These are phyloP conservation scores for Danaus plexippus DNA, from an alignment of 1,140 invertebrate genomes.

Conservation along the genomic window DNA sequence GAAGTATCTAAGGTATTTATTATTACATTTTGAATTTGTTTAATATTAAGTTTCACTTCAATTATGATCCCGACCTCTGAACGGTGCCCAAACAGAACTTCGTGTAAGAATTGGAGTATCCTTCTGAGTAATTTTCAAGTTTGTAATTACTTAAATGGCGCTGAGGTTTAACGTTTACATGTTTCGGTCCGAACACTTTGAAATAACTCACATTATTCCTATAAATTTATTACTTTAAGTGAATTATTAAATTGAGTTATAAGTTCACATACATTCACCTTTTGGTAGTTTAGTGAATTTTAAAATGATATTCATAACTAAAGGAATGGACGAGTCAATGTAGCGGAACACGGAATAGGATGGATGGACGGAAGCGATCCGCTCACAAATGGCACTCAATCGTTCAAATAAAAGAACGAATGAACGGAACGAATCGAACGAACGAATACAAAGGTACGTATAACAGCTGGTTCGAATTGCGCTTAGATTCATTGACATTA, in stretches of 20 bases:
- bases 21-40: no score
- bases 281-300: background rate
- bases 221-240: background rate
- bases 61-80: no score
- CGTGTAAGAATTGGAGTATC: no score
- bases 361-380: conserved; percentile 12
- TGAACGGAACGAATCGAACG: conserved; percentile 10
- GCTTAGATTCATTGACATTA: no score
- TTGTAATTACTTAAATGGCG: no score
- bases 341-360: conserved; percentile 1
- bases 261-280: conserved; percentile 10
- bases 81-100: no score
- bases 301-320: no score
- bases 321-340: conserved; percentile 8
- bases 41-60: no score
- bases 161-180: background rate
- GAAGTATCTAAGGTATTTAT: no score
- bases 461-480: no score
- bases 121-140: no score
- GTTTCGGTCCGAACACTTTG: background rate
- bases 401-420: conserved; percentile 13
- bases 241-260: background rate
- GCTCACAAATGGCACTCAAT: conserved; percentile 13
- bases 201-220: background rate
- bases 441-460: background rate